Evolutionary conservation across 1,140 invertebrate genomes (phyloP).

Genomic region (Drosophila pseudoobscura): DNA sequence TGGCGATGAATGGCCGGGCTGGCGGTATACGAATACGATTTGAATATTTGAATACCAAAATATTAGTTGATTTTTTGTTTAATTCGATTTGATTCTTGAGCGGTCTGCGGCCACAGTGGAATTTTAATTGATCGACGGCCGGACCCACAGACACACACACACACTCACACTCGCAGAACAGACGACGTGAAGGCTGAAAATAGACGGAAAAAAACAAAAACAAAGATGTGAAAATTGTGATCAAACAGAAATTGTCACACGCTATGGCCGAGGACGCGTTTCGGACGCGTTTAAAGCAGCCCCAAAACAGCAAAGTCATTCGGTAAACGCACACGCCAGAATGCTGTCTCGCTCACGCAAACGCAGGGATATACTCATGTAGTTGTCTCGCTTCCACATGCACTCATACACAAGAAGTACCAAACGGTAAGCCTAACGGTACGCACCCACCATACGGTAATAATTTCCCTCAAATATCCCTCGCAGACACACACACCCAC

Average conservation of each 20-base stretch:
- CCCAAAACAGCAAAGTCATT: conserved; percentile 21
- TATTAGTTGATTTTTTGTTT: conserved; percentile 58
- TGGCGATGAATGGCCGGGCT: conserved; percentile 46
- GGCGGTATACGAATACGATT: conserved; percentile 68
- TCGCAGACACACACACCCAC: too few species aligned
- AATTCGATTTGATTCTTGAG: conserved; percentile 59
- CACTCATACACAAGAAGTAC: too few species aligned
- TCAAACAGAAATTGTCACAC: conserved; percentile 67
- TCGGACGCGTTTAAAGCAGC: conserved; percentile 33
- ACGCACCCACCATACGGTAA: too few species aligned
- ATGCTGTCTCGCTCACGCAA: conserved; percentile 8
- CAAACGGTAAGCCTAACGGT: too few species aligned
- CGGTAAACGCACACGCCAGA: conserved; percentile 37
- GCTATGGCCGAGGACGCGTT: conserved; percentile 59
- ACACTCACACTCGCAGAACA: conserved; percentile 57
- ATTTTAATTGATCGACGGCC: conserved; percentile 67
- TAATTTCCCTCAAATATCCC: too few species aligned
- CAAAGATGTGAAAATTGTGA: conserved; percentile 37
- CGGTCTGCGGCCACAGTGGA: conserved; percentile 55
- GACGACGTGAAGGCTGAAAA: conserved; percentile 67
- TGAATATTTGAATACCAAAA: conserved; percentile 71
- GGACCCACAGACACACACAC: too few species aligned
- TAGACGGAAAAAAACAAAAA: conserved; percentile 46
- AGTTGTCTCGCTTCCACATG: too few species aligned
- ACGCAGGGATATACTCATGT: neutral